Percentiles rank a stretch among this genome's conserved stretches.
These are phyloP conservation scores for Mus caroli DNA, from an alignment of 2,797 vertebrate genomes.

Conservation along the genomic window DNA sequence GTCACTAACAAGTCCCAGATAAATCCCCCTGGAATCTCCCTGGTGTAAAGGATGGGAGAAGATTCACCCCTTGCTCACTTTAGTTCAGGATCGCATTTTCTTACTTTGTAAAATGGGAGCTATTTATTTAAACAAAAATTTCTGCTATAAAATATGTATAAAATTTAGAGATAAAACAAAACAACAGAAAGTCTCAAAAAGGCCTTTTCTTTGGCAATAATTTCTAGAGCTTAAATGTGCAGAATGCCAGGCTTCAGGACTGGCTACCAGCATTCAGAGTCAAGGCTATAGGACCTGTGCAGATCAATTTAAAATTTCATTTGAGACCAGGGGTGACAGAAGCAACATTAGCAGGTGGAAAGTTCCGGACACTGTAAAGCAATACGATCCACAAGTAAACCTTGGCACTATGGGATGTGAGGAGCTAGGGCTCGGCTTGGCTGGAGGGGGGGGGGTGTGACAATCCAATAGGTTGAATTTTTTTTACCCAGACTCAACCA, in stretches of 20 bases:
- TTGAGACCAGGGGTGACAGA: too few relatives aligned
- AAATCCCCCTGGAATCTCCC: neutral
- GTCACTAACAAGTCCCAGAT: neutral
- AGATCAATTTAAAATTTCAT: neutral
- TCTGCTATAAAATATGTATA: neutral
- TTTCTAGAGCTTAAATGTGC: neutral
- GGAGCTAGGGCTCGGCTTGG: neutral
- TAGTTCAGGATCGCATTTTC: neutral
- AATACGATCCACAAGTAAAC: too few relatives aligned
- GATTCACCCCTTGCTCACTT: neutral
- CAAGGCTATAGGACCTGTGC: neutral
- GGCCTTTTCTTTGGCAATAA: neutral
- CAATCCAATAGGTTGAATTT: neutral
- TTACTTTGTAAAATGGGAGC: neutral
- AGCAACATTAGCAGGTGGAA: too few relatives aligned
- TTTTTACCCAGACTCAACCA: neutral
- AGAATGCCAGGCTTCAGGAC: neutral
- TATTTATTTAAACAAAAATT: neutral
- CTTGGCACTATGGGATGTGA: too few relatives aligned
- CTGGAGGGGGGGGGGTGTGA: too few relatives aligned
- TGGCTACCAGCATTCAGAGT: neutral
- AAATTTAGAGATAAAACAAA: neutral
- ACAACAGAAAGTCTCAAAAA: neutral
- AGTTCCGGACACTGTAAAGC: rapidly evolving
- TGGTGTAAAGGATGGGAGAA: too few relatives aligned